A percentile compares a stretch with the other conserved stretches of the same genome.
Evolutionary conservation across 2,113 vertebrate genomes (phyloP).

Genomic region (Cromileptes altivelis): DNA sequence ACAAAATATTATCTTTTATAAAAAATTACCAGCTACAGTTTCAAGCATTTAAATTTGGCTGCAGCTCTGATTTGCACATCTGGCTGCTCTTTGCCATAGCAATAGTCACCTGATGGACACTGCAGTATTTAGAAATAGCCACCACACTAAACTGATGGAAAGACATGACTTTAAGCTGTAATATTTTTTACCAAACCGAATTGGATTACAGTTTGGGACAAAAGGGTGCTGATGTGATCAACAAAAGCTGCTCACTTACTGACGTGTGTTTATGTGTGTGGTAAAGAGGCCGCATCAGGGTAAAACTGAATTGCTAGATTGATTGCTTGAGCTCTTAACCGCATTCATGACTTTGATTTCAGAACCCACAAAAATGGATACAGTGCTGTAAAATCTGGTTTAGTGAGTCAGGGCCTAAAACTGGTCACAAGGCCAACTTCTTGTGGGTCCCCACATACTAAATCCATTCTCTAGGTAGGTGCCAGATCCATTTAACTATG

Average conservation of each 20-base stretch:
- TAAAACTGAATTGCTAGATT: not conserved
- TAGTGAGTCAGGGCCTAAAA: constrained; percentile 28
- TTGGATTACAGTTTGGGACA: not conserved
- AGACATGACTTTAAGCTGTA: not conserved
- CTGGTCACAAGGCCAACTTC: constrained; percentile 20
- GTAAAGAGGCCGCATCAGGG: not conserved
- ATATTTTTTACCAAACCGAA: not conserved
- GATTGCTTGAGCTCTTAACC: constrained; percentile 12
- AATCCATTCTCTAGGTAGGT: constrained; percentile 31
- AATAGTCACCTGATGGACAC: not conserved
- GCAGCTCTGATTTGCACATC: not conserved
- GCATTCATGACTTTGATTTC: constrained; percentile 31
- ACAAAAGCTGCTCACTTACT: not conserved
- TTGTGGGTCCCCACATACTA: constrained; percentile 39
- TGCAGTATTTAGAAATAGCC: not conserved
- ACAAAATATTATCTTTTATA: too few relatives aligned
- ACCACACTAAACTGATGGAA: not conserved
- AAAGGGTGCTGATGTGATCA: not conserved
- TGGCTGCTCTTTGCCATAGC: not conserved
- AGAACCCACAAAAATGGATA: constrained; percentile 40
- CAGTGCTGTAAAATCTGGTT: constrained; percentile 41
- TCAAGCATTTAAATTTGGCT: not conserved
- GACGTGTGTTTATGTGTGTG: constrained; percentile 8
- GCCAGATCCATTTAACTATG: constrained; percentile 53
- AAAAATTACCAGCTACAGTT: too few relatives aligned